Conservation (phyloP, 2,113 vertebrate species). For the Tonatia bakeri region DNA sequence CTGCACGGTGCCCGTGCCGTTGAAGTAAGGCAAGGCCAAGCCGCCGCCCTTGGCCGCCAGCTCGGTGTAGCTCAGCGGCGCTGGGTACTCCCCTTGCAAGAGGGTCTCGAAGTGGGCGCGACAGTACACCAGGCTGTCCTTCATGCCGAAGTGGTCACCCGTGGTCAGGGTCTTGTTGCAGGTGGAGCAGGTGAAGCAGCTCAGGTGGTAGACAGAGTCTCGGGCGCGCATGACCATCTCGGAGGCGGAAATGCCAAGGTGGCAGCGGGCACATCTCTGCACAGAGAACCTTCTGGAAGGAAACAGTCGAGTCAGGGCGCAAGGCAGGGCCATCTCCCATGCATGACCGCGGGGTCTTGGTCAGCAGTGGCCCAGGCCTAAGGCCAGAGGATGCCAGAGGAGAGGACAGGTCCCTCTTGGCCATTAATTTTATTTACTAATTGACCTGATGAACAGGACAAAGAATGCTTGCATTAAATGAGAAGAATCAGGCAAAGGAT, state of each 20-base stretch:
- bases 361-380: background rate
- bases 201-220: slow-evolving; percentile 98
- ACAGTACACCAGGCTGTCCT: slow-evolving; percentile 98
- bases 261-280: slow-evolving; percentile 99
- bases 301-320: slow-evolving; percentile 67
- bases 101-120: slow-evolving; percentile 96
- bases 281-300: slow-evolving; percentile 99
- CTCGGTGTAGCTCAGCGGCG: slow-evolving; percentile 96
- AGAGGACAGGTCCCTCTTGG: background rate
- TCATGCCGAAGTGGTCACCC: slow-evolving; percentile 99
- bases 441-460: background rate
- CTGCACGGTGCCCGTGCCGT: slow-evolving; percentile 94
- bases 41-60: slow-evolving; percentile 95
- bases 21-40: slow-evolving; percentile 93
- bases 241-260: slow-evolving; percentile 98
- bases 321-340: background rate
- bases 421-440: background rate
- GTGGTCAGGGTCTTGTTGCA: slow-evolving; percentile 99
- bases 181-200: slow-evolving; percentile 98
- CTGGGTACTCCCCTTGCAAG: slow-evolving; percentile 93
- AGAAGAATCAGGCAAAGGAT: background rate
- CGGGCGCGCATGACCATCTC: slow-evolving; percentile 99
- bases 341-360: background rate
- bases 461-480: background rate
- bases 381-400: background rate